Evolutionary conservation across 2,113 vertebrate species (phyloP), one percentile per base, ranked within the genome.

Genomic region (Xenopus borealis): DNA sequence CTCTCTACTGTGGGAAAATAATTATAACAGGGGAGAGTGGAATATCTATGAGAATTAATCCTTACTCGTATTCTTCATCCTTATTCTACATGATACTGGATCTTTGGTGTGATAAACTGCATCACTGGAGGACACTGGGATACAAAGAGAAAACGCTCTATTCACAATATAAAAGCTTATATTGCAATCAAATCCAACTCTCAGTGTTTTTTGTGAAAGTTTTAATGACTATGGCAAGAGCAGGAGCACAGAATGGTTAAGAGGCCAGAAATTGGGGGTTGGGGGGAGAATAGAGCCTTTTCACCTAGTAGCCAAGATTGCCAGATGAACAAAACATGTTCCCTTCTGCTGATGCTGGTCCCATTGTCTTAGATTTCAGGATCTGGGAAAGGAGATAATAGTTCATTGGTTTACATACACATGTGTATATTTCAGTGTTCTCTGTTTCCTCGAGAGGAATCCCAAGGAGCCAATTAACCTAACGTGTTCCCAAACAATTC

Each of bases 401-500:
- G 91, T 92, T 91, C 91, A 94, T 95, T 91, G 85, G 91, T 88
- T 89, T 87, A 86, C 85, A 88, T 83, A 86, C 88, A 89, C 89
- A 89, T 92, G 89, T 91, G 88, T 93, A 92, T 90, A 92, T 94
- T 95, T 89, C 92, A 93, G 93, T 89, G 92, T 92, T 94, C 94
- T 92, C 91, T 89, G 90, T 88, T 95, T 96, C 94, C 93, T 92
- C 88, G 83, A 89, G 87, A 86, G 86, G 90, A 93, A 89, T 94
- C 93, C 92, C 93, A 84, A 81, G 86, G 90, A 91, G 90, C 92
- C 94, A 96, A 94, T 98, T 97, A 96, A 93, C 91, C 88, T 88
- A 91, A 92, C 91, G 89, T 92, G 88, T 87, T 94, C 91, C 91
- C 92, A 96, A 94, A 95, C 94, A 96, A 95, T 95, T 89, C 91